A percentile compares a stretch with the other conserved stretches of the same genome.
Conservation (phyloP, 1,140 invertebrate species). For the Achatina immaculata region DNA sequence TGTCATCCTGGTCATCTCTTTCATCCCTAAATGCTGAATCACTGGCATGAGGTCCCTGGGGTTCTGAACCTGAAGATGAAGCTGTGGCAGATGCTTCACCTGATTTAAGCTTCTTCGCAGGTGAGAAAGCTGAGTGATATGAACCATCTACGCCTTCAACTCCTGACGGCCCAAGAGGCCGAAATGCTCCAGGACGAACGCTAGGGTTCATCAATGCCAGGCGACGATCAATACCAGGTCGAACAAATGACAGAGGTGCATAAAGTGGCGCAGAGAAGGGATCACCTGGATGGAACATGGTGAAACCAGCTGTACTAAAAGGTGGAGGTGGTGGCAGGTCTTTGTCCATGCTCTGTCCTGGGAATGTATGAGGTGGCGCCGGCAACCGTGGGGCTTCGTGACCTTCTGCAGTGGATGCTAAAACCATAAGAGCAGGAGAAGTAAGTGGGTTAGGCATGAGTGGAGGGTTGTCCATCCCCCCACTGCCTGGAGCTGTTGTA, state of each 20-base stretch:
- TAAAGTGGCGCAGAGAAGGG: slow-evolving; percentile 64
- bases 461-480: slow-evolving; percentile 77
- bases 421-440: slow-evolving; percentile 84
- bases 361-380: slow-evolving; percentile 54
- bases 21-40: slow-evolving; percentile 27
- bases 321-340: slow-evolving; percentile 50
- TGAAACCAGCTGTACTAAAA: slow-evolving; percentile 55
- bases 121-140: slow-evolving; percentile 67
- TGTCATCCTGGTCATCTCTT: slow-evolving; percentile 32
- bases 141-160: slow-evolving; percentile 41
- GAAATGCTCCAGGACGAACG: slow-evolving; percentile 57
- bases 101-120: slow-evolving; percentile 62
- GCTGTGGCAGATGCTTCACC: slow-evolving; percentile 49
- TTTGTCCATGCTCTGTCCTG: slow-evolving; percentile 55
- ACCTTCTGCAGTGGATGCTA: slow-evolving; percentile 80
- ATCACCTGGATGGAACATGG: slow-evolving; percentile 64
- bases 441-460: slow-evolving; percentile 81
- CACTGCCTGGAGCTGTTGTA: slow-evolving; percentile 54
- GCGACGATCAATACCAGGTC: slow-evolving; percentile 53
- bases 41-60: background rate
- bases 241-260: slow-evolving; percentile 60
- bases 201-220: slow-evolving; percentile 52
- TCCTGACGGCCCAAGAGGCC: slow-evolving; percentile 56
- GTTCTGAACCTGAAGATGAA: slow-evolving; percentile 23
- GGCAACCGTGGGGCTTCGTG: slow-evolving; percentile 74